These are phyloP conservation scores for Diadophis punctatus DNA, from an alignment of 2,113 vertebrate genomes.

Conservation along the genomic window DNA sequence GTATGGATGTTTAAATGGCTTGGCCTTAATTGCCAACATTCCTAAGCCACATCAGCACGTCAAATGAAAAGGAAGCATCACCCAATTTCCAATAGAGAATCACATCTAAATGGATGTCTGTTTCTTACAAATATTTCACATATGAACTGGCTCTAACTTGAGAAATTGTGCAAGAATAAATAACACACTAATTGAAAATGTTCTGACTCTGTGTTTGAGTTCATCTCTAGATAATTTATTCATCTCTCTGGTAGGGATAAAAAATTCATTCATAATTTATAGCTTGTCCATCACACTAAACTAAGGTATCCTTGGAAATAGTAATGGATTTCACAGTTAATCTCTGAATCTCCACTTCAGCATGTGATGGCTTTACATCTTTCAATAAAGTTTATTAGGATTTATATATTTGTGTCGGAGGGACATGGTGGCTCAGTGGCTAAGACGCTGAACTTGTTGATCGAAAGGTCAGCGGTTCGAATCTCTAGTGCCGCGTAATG, in stretches of 20 bases:
- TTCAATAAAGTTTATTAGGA: neutral
- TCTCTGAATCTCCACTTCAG: neutral
- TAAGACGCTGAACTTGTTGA: no score
- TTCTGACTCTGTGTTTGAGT: conserved; percentile 29
- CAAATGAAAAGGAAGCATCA: conserved; percentile 41
- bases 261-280: conserved; percentile 26
- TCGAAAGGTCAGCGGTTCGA: no score
- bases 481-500: no score
- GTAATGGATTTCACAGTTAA: neutral
- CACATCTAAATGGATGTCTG: conserved; percentile 36
- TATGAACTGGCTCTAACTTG: conserved; percentile 29
- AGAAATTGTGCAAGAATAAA: conserved; percentile 36
- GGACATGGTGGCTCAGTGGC: no score
- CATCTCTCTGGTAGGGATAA: neutral
- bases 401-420: neutral
- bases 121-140: conserved; percentile 25
- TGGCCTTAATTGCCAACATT: neutral
- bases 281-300: conserved; percentile 3
- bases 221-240: neutral
- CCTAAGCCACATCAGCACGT: neutral
- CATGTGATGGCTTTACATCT: neutral
- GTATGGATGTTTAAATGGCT: neutral
- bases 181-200: conserved; percentile 18
- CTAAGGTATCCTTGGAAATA: neutral
- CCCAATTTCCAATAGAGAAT: conserved; percentile 40